Evolutionary conservation across 2,797 vertebrate genomes (phyloP), one percentile per base, ranked within the genome.

Genomic region (Gallinago solitaria): DNA sequence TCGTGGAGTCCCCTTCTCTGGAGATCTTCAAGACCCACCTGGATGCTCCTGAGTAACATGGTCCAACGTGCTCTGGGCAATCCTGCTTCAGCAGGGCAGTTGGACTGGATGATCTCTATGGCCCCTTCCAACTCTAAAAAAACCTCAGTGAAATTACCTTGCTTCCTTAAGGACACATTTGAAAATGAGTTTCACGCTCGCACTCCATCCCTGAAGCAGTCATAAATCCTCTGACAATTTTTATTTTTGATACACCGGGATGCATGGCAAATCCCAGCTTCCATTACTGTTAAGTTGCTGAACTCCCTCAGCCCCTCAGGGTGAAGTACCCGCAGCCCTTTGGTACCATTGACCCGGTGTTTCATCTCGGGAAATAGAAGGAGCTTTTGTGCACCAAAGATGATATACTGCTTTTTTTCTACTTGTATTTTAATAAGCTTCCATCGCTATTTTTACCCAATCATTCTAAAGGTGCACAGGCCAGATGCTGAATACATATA

Each of bases 401-500:
- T 23, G 19, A 63, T 48, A 47, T 32, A 51, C 9, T 57, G 28
- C 8, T 28, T 61, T 17, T 88, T 89, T 89, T 61, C 47, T 92
- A 35, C 12, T 77, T 82, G 16, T 59, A 81, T 84, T 93, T 92
- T 95, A 80, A 92, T 87, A 77, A 80, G 68, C 30, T 88, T 84
- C 85, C 47, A 48, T 65, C n/a, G 32, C 43, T 75, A 20, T 54
- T 95, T 94, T 93, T 86, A 70, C 65, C 65, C 63, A 83, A n/a
- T 83, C 53, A 41, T 73, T 86, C 60, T 74, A 67, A 68, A 80
- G 48, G 70, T 70, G 56, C 24, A 7, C 47, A 69, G 51, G 53
- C 32, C 50, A 93, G 64, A 83, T 89, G 75, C 68, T 83, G 71
- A 93, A 27, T 77, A 89, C n/a, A 23, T 74, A 79, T 70, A 93